A percentile compares a stretch with the other conserved stretches of the same genome.
Evolutionary conservation across 1,140 invertebrate genomes (phyloP).

Genomic region (Nebria ingens): DNA sequence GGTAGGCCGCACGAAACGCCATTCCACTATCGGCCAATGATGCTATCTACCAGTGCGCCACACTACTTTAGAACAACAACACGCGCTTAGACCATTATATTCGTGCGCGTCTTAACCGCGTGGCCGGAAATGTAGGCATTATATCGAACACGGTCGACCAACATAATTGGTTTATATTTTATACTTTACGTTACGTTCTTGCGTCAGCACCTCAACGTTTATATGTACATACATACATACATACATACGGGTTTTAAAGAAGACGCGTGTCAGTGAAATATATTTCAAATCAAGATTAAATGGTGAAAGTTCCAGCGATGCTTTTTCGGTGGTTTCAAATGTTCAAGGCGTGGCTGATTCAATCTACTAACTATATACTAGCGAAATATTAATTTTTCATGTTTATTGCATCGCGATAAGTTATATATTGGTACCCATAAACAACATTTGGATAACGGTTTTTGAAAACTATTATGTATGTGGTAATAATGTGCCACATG

Average conservation of each 20-base stretch:
- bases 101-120: neutral
- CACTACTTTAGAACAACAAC: neutral
- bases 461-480: no score
- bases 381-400: no score
- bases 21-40: neutral
- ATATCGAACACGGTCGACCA: conserved; percentile 7
- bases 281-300: neutral
- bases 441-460: no score
- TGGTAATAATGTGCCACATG: no score
- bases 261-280: neutral
- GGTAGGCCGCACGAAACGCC: conserved; percentile 3
- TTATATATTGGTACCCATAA: no score
- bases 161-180: conserved; percentile 8
- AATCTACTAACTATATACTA: neutral
- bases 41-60: neutral
- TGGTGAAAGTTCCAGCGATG: conserved; percentile 1
- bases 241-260: no score
- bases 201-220: no score
- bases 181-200: neutral
- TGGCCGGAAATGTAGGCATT: neutral
- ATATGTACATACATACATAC: no score
- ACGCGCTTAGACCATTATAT: conserved; percentile 1
- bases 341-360: neutral
- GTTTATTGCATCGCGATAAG: no score
- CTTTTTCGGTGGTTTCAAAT: neutral